These are phyloP conservation scores for Phortica magna DNA, from an alignment of 2,888 invertebrate species.

Conservation along the genomic window DNA sequence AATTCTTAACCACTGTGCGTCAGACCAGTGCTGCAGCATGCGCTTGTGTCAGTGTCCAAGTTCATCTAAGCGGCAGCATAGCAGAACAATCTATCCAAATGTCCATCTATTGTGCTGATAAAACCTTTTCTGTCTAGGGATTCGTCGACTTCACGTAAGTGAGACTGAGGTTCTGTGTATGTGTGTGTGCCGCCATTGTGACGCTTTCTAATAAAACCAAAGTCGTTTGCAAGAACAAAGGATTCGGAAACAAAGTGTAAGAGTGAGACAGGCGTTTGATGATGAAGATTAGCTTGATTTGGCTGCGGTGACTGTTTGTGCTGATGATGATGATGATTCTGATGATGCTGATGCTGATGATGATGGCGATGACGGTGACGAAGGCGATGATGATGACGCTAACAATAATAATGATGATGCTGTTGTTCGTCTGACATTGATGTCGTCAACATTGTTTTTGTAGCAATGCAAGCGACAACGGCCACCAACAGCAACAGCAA, in stretches of 20 bases:
- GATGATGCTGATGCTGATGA: slow-evolving; percentile 36
- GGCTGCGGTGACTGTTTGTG: slow-evolving; percentile 34
- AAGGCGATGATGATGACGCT: slow-evolving; percentile 29
- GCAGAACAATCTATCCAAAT: slow-evolving; percentile 71
- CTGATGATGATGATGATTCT: slow-evolving; percentile 32
- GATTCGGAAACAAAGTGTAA: too few relatives aligned
- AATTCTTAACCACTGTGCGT: neutral
- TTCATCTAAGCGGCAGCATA: slow-evolving; percentile 67
- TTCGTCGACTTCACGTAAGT: slow-evolving; percentile 47
- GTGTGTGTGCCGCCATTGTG: slow-evolving; percentile 16
- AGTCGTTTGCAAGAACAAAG: slow-evolving; percentile 53
- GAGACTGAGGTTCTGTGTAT: slow-evolving; percentile 44
- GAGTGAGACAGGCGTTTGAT: slow-evolving; percentile 59
- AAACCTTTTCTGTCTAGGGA: slow-evolving; percentile 63
- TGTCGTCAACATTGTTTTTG: slow-evolving; percentile 54
- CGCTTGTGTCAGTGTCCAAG: neutral
- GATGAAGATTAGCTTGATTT: slow-evolving; percentile 72
- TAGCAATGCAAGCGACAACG: slow-evolving; percentile 27
- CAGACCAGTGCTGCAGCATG: neutral
- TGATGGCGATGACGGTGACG: slow-evolving; percentile 35
- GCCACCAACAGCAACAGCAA: slow-evolving; percentile 52
- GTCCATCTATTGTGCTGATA: slow-evolving; percentile 72
- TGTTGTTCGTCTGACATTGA: slow-evolving; percentile 52
- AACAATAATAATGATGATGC: slow-evolving; percentile 30
- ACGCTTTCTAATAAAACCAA: slow-evolving; percentile 6